Evolutionary conservation across 1,140 invertebrate genomes (phyloP).

Genomic region (Drosophila parabipectinata): DNA sequence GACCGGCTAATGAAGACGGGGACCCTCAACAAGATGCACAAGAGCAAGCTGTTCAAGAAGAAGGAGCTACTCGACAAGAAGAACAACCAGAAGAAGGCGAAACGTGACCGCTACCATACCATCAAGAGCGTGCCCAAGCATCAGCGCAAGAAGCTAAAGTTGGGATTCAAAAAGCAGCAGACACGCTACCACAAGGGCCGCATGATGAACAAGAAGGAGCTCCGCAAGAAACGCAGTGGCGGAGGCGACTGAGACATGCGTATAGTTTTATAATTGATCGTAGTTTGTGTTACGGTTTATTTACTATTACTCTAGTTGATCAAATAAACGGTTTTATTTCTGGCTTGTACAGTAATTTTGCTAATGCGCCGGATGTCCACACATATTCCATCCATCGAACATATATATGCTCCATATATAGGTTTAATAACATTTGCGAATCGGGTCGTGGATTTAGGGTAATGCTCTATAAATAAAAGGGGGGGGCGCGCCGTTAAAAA

Average conservation of each 20-base stretch:
- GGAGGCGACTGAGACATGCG: constrained; percentile 47
- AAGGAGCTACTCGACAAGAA: constrained; percentile 88
- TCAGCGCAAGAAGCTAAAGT: constrained; percentile 66
- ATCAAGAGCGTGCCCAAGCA: constrained; percentile 75
- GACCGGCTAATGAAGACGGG: constrained; percentile 88
- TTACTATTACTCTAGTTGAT: constrained; percentile 75
- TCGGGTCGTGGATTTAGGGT: constrained; percentile 10
- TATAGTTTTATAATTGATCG: constrained; percentile 11
- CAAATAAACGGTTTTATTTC: constrained; percentile 67
- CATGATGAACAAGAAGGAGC: constrained; percentile 60
- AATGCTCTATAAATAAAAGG: constrained; percentile 38
- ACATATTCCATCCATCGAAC: constrained; percentile 23
- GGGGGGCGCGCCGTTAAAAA: constrained; percentile 20
- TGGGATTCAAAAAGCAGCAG: constrained; percentile 38
- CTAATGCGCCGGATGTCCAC: constrained; percentile 58
- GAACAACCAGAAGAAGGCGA: constrained; percentile 86
- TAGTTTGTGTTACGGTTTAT: constrained; percentile 64
- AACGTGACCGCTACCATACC: constrained; percentile 71
- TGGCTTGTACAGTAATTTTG: constrained; percentile 66
- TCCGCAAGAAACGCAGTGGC: constrained; percentile 59
- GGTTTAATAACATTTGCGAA: constrained; percentile 37
- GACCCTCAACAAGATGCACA: constrained; percentile 88
- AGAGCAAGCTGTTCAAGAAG: constrained; percentile 90
- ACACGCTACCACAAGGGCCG: constrained; percentile 67
- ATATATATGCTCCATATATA: constrained; percentile 45